These are phyloP conservation scores for Spizella passerina DNA, from an alignment of 2,797 vertebrate species.

Conservation along the genomic window DNA sequence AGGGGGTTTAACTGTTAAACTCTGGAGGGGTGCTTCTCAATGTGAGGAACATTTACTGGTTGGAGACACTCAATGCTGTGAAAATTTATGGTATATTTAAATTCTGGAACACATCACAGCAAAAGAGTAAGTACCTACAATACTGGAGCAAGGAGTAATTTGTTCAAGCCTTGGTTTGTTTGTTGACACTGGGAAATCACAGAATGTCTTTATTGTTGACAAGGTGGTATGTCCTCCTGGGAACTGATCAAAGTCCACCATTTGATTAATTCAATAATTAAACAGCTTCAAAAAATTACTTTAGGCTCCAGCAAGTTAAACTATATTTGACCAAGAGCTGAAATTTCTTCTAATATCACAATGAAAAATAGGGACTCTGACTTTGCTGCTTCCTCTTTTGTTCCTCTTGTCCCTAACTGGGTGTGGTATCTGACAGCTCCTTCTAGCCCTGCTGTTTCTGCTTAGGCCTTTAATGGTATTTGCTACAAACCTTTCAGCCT, in stretches of 20 bases:
- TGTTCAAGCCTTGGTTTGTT: background rate
- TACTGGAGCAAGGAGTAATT: background rate
- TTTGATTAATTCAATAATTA: constrained; percentile 9
- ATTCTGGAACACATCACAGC: background rate
- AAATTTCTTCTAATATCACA: background rate
- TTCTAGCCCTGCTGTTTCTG: background rate
- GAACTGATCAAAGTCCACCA: background rate
- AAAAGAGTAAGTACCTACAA: background rate
- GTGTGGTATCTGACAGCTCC: background rate
- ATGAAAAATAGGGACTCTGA: background rate
- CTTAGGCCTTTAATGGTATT: background rate
- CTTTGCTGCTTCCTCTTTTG: background rate
- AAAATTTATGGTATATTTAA: background rate
- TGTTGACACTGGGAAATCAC: background rate
- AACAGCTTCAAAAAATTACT: background rate
- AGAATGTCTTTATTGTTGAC: background rate
- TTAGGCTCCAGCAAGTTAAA: background rate
- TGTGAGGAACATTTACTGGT: background rate
- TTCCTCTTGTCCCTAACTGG: background rate
- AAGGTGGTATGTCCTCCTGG: background rate
- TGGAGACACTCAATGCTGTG: background rate
- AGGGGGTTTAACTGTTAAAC: background rate
- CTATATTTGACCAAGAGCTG: background rate
- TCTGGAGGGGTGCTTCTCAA: background rate
- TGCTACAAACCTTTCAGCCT: background rate